A percentile compares a stretch with the other conserved stretches of the same genome.
Evolutionary conservation across 2,113 vertebrate species (phyloP).

Genomic region (Pachyramphus minor): DNA sequence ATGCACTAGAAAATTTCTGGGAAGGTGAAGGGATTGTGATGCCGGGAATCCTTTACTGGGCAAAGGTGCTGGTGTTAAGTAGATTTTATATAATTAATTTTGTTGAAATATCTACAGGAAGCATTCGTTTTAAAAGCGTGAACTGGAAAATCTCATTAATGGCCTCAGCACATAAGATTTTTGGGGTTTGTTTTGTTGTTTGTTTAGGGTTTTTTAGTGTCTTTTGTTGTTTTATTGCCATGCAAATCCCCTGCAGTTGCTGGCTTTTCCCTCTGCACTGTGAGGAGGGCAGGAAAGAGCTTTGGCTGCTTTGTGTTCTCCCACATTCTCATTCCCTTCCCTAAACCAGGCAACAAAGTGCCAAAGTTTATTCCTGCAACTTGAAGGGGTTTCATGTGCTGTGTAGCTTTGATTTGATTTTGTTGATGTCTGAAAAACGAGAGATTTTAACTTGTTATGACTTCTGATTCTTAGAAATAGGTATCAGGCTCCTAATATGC

Average conservation of each 20-base stretch:
- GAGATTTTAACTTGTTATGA: neutral
- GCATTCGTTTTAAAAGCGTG: neutral
- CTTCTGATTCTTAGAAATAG: neutral
- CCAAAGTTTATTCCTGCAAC: neutral
- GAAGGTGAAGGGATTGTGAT: conserved; percentile 37
- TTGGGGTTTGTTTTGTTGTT: neutral
- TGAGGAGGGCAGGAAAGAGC: neutral
- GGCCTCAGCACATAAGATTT: neutral
- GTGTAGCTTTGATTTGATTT: neutral
- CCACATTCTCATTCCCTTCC: neutral
- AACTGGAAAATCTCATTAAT: neutral
- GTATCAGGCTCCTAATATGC: neutral
- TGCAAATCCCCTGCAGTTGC: neutral
- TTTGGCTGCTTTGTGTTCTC: neutral
- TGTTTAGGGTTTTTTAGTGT: neutral
- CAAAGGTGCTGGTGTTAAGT: neutral
- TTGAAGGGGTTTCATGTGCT: neutral
- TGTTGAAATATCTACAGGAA: neutral
- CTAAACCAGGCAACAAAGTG: neutral
- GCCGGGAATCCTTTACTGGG: neutral
- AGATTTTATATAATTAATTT: neutral
- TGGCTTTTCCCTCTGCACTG: neutral
- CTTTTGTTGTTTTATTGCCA: neutral
- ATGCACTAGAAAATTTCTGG: conserved; percentile 21
- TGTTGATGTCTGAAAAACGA: neutral